Evolutionary conservation across 2,797 vertebrate genomes (phyloP).

Genomic region (Numenius phaeopus): DNA sequence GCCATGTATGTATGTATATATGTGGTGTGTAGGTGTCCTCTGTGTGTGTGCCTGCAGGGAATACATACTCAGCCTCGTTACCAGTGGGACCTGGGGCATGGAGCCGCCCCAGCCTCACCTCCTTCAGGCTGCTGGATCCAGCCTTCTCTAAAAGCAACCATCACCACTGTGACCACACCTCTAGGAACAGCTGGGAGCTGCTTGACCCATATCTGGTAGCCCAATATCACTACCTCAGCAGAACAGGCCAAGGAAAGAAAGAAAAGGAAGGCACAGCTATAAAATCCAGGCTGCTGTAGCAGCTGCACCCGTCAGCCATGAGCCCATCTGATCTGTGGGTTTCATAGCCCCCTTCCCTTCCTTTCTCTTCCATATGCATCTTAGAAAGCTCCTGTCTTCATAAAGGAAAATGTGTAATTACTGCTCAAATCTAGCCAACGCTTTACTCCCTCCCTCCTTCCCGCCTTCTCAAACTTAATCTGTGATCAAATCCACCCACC

Average conservation of each 20-base stretch:
- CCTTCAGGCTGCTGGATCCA: neutral
- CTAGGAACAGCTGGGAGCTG: neutral
- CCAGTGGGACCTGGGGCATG: neutral
- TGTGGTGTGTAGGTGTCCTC: too few species aligned
- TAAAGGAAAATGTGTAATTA: neutral
- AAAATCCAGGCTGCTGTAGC: neutral
- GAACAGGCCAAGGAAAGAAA: neutral
- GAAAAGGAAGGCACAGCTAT: neutral
- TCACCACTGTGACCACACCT: neutral
- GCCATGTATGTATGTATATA: accelerated
- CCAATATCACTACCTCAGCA: accelerated
- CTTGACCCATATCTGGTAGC: neutral
- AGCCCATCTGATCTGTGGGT: neutral
- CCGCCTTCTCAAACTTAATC: neutral
- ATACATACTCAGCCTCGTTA: accelerated
- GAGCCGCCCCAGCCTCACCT: neutral
- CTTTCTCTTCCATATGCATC: neutral
- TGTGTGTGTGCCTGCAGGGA: neutral
- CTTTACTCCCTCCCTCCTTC: neutral
- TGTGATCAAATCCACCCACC: slow-evolving; percentile 17
- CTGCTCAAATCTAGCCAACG: neutral
- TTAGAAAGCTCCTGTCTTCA: neutral
- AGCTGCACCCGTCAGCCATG: neutral
- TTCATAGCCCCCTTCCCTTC: neutral
- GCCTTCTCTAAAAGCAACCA: neutral